Percentiles rank a stretch among this genome's conserved stretches.
phyloP scores from a whole-genome alignment of 2,113 vertebrate species.

The Pteropus alecto region DNA sequence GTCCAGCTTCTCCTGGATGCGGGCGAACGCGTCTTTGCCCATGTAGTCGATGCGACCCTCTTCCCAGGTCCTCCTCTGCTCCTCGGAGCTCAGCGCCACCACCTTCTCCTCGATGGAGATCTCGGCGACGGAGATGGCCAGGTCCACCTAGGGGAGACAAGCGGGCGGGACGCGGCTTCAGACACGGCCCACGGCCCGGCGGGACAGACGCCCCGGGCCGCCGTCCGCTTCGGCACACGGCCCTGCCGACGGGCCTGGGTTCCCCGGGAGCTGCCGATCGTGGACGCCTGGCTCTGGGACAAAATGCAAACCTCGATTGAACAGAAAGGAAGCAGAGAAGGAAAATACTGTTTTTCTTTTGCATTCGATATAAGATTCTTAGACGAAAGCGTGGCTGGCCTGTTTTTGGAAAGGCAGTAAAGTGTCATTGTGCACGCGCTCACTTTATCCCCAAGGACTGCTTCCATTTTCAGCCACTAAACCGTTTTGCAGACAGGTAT shows the following conservation, averaged over 20 bases:
- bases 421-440: not conserved
- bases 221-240: too few relatives aligned
- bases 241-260: too few relatives aligned
- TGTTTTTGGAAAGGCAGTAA: not conserved
- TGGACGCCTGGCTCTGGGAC: too few relatives aligned
- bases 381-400: not conserved
- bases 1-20: conserved; percentile 91
- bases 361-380: too few relatives aligned
- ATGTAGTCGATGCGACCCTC: conserved; percentile 89
- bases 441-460: not conserved
- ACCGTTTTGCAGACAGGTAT: not conserved
- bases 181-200: too few relatives aligned
- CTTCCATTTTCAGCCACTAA: not conserved
- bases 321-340: too few relatives aligned
- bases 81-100: conserved; percentile 69
- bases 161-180: rapidly evolving
- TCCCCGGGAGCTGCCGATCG: too few relatives aligned
- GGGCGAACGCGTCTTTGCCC: conserved; percentile 89
- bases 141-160: conserved; percentile 60
- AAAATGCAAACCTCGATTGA: too few relatives aligned
- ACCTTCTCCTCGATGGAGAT: conserved; percentile 70
- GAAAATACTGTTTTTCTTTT: too few relatives aligned
- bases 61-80: conserved; percentile 87
- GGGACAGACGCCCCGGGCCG: too few relatives aligned
- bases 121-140: conserved; percentile 63